These are phyloP conservation scores for Pyxicephalus adspersus DNA, from an alignment of 2,113 vertebrate genomes.

Conservation along the genomic window DNA sequence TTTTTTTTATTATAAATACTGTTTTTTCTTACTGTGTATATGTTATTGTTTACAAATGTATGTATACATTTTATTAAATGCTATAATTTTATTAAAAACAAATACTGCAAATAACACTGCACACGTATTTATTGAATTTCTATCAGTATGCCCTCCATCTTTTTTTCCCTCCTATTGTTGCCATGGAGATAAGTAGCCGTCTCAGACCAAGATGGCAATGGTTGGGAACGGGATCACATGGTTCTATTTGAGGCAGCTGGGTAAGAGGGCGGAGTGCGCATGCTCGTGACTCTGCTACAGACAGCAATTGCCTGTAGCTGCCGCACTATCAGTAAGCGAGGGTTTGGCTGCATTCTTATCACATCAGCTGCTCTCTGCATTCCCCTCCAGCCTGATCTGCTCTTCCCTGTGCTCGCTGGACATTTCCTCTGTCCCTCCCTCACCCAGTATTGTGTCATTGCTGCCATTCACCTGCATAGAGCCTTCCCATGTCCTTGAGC, in stretches of 20 bases:
- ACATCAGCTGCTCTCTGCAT: slow-evolving; percentile 5
- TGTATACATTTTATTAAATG: too few relatives aligned
- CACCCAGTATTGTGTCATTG: not conserved
- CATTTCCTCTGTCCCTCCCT: too few relatives aligned
- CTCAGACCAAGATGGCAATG: slow-evolving; percentile 27
- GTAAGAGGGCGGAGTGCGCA: slow-evolving; percentile 20
- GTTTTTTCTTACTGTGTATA: too few relatives aligned
- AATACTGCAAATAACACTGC: too few relatives aligned
- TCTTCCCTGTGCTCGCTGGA: not conserved
- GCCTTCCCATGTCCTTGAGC: slow-evolving; percentile 46
- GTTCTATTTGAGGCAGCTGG: not conserved
- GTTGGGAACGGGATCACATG: slow-evolving; percentile 26
- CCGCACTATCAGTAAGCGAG: slow-evolving; percentile 26
- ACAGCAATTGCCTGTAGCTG: slow-evolving; percentile 41
- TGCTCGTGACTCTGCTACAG: slow-evolving; percentile 48
- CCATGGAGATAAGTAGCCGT: slow-evolving; percentile 48
- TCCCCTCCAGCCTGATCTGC: not conserved
- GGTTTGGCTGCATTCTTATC: slow-evolving; percentile 34
- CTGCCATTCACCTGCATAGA: not conserved
- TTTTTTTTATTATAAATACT: too few relatives aligned
- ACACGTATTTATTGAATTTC: too few relatives aligned
- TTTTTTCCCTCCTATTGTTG: not conserved
- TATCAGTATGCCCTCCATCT: not conserved
- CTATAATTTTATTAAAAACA: too few relatives aligned
- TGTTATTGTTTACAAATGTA: too few relatives aligned